These are phyloP conservation scores for Urechis unicinctus DNA, from an alignment of 2,888 invertebrate species.

Conservation along the genomic window DNA sequence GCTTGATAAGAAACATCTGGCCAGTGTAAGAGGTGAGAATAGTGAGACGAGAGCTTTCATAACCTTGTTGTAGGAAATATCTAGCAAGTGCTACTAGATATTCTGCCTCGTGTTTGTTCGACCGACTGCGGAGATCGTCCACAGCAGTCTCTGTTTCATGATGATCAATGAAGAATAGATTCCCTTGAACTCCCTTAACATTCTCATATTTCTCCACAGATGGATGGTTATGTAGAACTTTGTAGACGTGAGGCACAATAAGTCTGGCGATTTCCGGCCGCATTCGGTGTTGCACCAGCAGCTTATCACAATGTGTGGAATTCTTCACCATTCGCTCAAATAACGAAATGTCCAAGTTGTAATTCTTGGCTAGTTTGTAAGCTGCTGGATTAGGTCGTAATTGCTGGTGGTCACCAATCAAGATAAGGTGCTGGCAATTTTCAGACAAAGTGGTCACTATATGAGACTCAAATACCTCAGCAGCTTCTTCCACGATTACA, in stretches of 20 bases:
- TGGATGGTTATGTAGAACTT: constrained; percentile 29
- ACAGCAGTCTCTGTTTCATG: constrained; percentile 21
- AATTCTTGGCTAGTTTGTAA: constrained; percentile 61
- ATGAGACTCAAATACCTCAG: constrained; percentile 78
- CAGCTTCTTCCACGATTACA: constrained; percentile 74
- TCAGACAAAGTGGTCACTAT: constrained; percentile 68
- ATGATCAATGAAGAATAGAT: constrained; percentile 40
- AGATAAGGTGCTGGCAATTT: constrained; percentile 70
- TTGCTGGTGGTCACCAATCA: constrained; percentile 79
- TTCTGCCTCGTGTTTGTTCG: constrained; percentile 36
- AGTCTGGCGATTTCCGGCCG: constrained; percentile 37
- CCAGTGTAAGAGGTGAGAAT: constrained; percentile 40
- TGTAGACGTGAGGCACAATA: constrained; percentile 32
- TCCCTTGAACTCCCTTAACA: constrained; percentile 30
- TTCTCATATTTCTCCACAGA: constrained; percentile 25
- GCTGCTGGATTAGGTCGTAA: constrained; percentile 67
- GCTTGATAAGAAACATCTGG: constrained; percentile 29
- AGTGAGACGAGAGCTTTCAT: constrained; percentile 32
- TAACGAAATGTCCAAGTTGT: constrained; percentile 68
- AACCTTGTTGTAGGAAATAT: constrained; percentile 39
- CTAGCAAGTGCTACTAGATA: constrained; percentile 28
- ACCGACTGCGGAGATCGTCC: constrained; percentile 28
- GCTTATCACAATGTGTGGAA: constrained; percentile 56
- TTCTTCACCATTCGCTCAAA: constrained; percentile 74
- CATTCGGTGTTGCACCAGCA: constrained; percentile 59